Percentiles rank a stretch among this genome's conserved stretches.
These are phyloP conservation scores for Panopea generosa DNA, from an alignment of 2,888 invertebrate genomes.

Conservation along the genomic window DNA sequence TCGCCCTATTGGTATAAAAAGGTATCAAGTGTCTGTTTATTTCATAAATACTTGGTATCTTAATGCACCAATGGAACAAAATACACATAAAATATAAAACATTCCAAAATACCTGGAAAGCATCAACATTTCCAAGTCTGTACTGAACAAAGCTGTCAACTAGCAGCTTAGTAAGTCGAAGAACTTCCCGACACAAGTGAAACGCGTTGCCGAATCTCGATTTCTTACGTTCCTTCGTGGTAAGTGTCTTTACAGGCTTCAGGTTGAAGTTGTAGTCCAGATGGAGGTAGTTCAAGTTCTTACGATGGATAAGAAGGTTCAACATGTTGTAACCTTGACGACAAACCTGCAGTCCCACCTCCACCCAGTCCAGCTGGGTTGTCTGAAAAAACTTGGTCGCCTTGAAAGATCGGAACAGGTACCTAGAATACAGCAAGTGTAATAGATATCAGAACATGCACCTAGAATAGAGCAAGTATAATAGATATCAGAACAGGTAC, in stretches of 20 bases:
- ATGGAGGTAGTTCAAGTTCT: slow-evolving; percentile 99
- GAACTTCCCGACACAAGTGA: slow-evolving; percentile 99
- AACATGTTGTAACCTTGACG: slow-evolving; percentile 99
- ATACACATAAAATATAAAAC: no score
- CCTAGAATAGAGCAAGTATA: no score
- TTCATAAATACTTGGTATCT: no score
- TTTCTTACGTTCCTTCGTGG: slow-evolving; percentile 99
- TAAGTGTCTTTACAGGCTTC: slow-evolving; percentile 99
- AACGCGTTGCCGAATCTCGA: slow-evolving; percentile 93
- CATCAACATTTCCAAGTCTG: slow-evolving; percentile 99
- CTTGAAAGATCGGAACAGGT: slow-evolving; percentile 99
- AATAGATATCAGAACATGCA: no score
- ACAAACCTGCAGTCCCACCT: slow-evolving; percentile 98
- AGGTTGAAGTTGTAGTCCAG: slow-evolving; percentile 99
- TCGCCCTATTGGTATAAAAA: no score
- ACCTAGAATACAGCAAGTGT: slow-evolving; percentile 88
- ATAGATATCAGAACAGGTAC: no score
- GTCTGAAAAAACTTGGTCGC: slow-evolving; percentile 99
- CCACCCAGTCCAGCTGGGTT: slow-evolving; percentile 99
- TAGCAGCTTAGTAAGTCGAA: slow-evolving; percentile 98
- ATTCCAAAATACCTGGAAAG: slow-evolving; percentile 88
- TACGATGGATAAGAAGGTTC: slow-evolving; percentile 98
- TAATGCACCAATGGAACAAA: no score
- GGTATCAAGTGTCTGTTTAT: no score
- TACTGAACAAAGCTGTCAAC: slow-evolving; percentile 99